These are phyloP conservation scores for human DNA, from an alignment of 2,113 vertebrate genomes.

Conservation along the genomic window DNA sequence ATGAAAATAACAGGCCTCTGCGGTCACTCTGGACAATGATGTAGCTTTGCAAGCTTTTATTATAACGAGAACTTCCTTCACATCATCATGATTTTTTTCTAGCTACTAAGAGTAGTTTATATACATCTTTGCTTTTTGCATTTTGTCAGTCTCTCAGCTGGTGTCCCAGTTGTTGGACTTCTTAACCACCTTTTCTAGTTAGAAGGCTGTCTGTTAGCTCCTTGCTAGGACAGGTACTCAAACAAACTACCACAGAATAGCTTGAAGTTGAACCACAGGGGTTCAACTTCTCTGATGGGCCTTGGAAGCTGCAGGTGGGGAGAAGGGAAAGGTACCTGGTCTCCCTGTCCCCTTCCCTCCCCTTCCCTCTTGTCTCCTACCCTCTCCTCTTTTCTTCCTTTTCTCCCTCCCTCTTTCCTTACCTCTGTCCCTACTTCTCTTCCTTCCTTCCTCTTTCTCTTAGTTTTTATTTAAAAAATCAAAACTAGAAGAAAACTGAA, in stretches of 20 bases:
- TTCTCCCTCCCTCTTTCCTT: background rate
- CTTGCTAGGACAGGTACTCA: background rate
- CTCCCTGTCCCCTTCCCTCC: background rate
- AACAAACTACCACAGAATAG: background rate
- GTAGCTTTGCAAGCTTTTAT: background rate
- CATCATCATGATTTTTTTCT: background rate
- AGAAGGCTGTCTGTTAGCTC: background rate
- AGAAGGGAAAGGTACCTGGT: rapidly evolving
- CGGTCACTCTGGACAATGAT: background rate
- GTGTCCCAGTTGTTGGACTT: background rate
- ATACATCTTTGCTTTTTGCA: background rate
- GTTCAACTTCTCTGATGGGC: background rate
- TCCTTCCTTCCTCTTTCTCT: background rate
- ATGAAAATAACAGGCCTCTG: background rate
- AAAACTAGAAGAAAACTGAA: background rate
- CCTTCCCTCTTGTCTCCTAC: background rate
- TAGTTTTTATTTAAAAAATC: background rate
- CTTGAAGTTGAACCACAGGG: background rate
- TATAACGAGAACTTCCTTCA: background rate
- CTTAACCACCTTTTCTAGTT: background rate
- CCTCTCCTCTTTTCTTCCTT: background rate
- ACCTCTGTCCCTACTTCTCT: background rate
- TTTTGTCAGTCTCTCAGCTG: background rate
- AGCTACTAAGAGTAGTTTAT: background rate
- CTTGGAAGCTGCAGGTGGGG: background rate